Percentiles rank a stretch among this genome's conserved stretches.
phyloP scores from a whole-genome alignment of 2,888 invertebrate genomes.

The Orthosia gothica region DNA sequence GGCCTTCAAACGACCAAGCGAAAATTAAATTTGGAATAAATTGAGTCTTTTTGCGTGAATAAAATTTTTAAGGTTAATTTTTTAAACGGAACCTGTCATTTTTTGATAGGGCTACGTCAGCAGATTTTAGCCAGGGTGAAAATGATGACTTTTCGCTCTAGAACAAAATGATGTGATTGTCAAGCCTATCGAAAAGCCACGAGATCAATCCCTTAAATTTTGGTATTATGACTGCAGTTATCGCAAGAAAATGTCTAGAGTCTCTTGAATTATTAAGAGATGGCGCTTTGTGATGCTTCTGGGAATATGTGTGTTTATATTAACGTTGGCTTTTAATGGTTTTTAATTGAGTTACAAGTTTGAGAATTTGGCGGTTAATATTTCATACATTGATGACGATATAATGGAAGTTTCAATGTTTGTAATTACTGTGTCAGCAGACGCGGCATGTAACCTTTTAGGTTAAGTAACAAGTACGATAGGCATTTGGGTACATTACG shows the following conservation, averaged over 20 bases:
- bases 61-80: not conserved
- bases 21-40: slow-evolving; percentile 55
- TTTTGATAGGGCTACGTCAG: slow-evolving; percentile 4
- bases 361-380: not conserved
- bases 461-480: not conserved
- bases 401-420: not conserved
- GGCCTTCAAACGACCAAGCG: slow-evolving; percentile 38
- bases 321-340: not conserved
- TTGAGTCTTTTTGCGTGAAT: slow-evolving; percentile 18
- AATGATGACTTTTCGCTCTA: not conserved
- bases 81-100: not conserved
- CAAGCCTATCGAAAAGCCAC: too few relatives aligned
- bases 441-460: not conserved
- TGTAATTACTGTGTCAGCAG: not conserved
- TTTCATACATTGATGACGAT: slow-evolving; percentile 6
- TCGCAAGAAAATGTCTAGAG: too few relatives aligned
- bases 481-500: not conserved
- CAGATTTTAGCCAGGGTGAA: not conserved
- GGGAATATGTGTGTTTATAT: not conserved
- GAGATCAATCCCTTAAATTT: too few relatives aligned
- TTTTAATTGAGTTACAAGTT: not conserved
- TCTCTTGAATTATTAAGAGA: not conserved
- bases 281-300: not conserved
- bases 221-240: too few relatives aligned
- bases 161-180: too few relatives aligned